phyloP scores from a whole-genome alignment of 1,140 invertebrate species.

The Drosophila erecta region DNA sequence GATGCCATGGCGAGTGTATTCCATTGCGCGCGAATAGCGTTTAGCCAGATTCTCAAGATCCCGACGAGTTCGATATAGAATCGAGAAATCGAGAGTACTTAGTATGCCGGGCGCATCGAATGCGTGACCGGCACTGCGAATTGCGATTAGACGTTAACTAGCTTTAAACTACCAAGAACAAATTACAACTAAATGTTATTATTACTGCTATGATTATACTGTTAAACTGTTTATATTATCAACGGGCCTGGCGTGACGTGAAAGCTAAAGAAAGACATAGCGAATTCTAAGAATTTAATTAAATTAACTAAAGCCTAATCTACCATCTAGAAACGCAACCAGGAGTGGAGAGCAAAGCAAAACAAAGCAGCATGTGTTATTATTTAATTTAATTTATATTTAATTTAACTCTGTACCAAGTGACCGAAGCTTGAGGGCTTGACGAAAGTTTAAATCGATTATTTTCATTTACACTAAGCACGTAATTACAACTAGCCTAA shows the following conservation, averaged over 20 bases:
- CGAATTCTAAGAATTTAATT: slow-evolving; percentile 83
- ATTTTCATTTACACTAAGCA: slow-evolving; percentile 70
- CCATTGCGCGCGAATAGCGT: slow-evolving; percentile 86
- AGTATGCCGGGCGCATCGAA: slow-evolving; percentile 26
- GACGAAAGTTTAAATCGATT: slow-evolving; percentile 73
- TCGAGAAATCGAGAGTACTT: slow-evolving; percentile 35
- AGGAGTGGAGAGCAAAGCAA: slow-evolving; percentile 35
- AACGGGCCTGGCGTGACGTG: slow-evolving; percentile 43
- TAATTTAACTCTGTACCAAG: slow-evolving; percentile 50
- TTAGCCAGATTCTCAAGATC: slow-evolving; percentile 64
- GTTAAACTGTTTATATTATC: slow-evolving; percentile 26
- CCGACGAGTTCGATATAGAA: slow-evolving; percentile 35
- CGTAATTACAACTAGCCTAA: slow-evolving; percentile 69
- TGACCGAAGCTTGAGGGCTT: slow-evolving; percentile 58
- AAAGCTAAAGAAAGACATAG: slow-evolving; percentile 83
- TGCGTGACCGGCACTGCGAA: slow-evolving; percentile 31
- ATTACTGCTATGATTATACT: slow-evolving; percentile 30
- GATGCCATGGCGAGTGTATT: slow-evolving; percentile 86
- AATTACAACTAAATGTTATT: slow-evolving; percentile 47
- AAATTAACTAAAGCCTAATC: slow-evolving; percentile 57
- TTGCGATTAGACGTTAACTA: slow-evolving; percentile 44
- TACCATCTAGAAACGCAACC: slow-evolving; percentile 46
- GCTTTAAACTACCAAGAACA: slow-evolving; percentile 48
- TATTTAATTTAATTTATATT: slow-evolving; percentile 61
- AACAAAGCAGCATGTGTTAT: slow-evolving; percentile 78